Percentiles rank a stretch among this genome's conserved stretches.
Evolutionary conservation across 1,140 invertebrate genomes (phyloP).

Genomic region (Ceratitis capitata): DNA sequence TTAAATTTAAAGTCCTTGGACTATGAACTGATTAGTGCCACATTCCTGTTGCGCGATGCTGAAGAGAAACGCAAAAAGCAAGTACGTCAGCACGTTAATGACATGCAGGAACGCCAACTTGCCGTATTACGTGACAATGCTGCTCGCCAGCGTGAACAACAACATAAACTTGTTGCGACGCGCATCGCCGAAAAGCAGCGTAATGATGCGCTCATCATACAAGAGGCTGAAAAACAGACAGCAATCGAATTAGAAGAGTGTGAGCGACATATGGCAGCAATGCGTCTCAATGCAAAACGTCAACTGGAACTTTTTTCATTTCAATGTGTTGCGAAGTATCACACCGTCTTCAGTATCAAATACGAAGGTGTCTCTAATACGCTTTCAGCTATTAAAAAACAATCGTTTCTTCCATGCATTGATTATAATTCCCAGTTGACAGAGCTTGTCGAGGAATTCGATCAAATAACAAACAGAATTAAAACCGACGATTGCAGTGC

Average conservation of each 20-base stretch:
- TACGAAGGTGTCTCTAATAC: conserved; percentile 53
- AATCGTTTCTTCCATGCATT: conserved; percentile 50
- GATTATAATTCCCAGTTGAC: conserved; percentile 53
- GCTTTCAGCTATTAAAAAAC: conserved; percentile 52
- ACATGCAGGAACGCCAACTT: conserved; percentile 45
- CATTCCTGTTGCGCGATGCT: conserved; percentile 46
- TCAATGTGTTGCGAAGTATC: conserved; percentile 54
- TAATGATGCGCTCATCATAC: conserved; percentile 39
- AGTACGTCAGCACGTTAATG: conserved; percentile 49
- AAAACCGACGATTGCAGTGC: conserved; percentile 47
- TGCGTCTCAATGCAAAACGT: conserved; percentile 48
- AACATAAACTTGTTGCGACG: background rate
- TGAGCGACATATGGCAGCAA: conserved; percentile 46
- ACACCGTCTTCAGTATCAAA: conserved; percentile 50
- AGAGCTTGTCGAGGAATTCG: conserved; percentile 52
- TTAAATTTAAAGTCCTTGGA: conserved; percentile 34
- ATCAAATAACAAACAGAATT: conserved; percentile 51
- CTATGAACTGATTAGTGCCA: conserved; percentile 36
- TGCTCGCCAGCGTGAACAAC: background rate
- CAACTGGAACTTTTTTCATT: conserved; percentile 53
- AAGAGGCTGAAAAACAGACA: conserved; percentile 51
- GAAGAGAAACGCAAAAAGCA: conserved; percentile 49
- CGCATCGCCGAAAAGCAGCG: conserved; percentile 41
- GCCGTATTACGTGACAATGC: conserved; percentile 3
- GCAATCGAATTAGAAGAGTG: conserved; percentile 48